Evolutionary conservation across 2,888 invertebrate species (phyloP).

Genomic region (Xylocampa areola): DNA sequence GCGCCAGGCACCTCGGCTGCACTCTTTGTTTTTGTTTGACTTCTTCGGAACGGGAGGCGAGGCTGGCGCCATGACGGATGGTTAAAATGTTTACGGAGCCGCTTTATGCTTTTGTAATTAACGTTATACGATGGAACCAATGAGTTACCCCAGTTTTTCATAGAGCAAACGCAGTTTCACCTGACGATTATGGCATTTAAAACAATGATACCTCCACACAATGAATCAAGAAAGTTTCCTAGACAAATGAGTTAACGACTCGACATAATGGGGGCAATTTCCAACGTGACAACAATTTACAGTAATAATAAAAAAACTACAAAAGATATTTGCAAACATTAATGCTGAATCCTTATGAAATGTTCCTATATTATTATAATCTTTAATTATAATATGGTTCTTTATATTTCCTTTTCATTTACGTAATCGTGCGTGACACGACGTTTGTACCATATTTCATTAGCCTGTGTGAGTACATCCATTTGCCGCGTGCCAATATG

Average conservation of each 20-base stretch:
- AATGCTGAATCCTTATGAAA: constrained; percentile 16
- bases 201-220: constrained; percentile 42
- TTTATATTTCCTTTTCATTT: constrained; percentile 37
- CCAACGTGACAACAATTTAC: constrained; percentile 18
- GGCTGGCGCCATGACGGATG: constrained; percentile 74
- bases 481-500: constrained; percentile 58
- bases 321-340: constrained; percentile 21
- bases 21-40: constrained; percentile 56
- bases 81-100: constrained; percentile 69
- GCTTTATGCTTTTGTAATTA: constrained; percentile 72
- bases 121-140: constrained; percentile 59
- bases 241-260: constrained; percentile 25
- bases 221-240: constrained; percentile 44
- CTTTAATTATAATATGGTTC: constrained; percentile 18
- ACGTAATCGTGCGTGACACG: constrained; percentile 39
- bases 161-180: constrained; percentile 44
- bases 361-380: constrained; percentile 16
- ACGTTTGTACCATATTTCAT: constrained; percentile 52
- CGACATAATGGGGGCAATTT: constrained; percentile 14
- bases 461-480: constrained; percentile 31
- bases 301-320: constrained; percentile 14
- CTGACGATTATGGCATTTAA: constrained; percentile 38
- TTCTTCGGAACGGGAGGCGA: constrained; percentile 43
- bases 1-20: constrained; percentile 76
- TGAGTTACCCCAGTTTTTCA: constrained; percentile 58